Conservation (phyloP, 2,797 vertebrate species). For the Champsocephalus esox region DNA sequence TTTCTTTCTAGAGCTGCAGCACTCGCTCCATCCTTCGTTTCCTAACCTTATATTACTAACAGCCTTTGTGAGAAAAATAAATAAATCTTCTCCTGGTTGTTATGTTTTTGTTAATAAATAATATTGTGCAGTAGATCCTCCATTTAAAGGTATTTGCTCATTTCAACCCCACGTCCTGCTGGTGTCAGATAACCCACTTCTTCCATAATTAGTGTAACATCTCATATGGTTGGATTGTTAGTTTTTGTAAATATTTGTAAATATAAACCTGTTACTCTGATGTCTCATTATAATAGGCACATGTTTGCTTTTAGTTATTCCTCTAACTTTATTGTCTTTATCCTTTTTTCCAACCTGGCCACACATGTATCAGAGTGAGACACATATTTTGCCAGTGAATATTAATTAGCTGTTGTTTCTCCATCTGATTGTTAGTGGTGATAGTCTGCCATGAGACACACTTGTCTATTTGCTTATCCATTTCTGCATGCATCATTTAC, state of each 20-base stretch:
- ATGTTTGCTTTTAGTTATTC: constrained; percentile 27
- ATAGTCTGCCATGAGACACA: constrained; percentile 68
- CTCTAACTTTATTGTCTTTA: constrained; percentile 40
- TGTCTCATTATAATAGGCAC: constrained; percentile 28
- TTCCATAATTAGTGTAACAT: constrained; percentile 37
- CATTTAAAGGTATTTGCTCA: constrained; percentile 24
- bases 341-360: constrained; percentile 57
- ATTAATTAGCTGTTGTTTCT: constrained; percentile 77
- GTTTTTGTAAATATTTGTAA: constrained; percentile 10
- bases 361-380: constrained; percentile 72
- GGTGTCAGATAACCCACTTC: constrained; percentile 28
- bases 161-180: constrained; percentile 17
- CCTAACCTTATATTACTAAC: constrained; percentile 41
- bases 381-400: constrained; percentile 72
- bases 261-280: constrained; percentile 38
- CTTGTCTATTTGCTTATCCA: constrained; percentile 61
- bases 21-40: constrained; percentile 17
- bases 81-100: neutral
- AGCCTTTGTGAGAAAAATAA: constrained; percentile 10
- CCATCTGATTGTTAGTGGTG: constrained; percentile 65
- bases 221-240: neutral
- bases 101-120: constrained; percentile 28
- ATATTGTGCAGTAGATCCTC: constrained; percentile 6
- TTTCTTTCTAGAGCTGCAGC: constrained; percentile 23
- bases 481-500: constrained; percentile 62